Evolutionary conservation across 2,888 invertebrate species (phyloP), one percentile per base, ranked within the genome.

Genomic region (Drosophila paramelanica): DNA sequence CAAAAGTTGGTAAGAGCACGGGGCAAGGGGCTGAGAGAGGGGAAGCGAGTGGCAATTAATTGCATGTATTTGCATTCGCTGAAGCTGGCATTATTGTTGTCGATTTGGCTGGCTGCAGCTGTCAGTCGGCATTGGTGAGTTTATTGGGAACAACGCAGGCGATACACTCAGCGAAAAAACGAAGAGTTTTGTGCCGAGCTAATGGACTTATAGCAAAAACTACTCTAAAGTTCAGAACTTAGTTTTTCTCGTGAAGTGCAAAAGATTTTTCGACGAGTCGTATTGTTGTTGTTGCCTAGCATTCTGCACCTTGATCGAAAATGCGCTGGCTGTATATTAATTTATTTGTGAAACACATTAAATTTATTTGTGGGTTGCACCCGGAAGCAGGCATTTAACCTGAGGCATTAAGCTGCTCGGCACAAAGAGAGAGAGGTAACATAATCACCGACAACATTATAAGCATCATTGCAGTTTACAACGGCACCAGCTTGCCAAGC

Each of bases 401-500:
- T 43, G 56, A n/a, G 31, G 42, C 53, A 71, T 70, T 59, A 71
- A 47, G 38, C 41, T 5, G 23, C 46, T 45, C 45, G n/a, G 11
- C 55, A 39, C 25, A 25, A 27, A 27, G 27, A 36, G 45, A 33
- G 31, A 43, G 53, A 46, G 57, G 60, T 57, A 70, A 42, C 65
- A 55, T 65, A 64, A 65, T 76, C 67, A 41, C 39, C 79, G 42
- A 59, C 66, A 57, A 52, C 67, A 75, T 78, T 64, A 75, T 78
- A 67, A 73, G 57, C 64, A 72, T 65, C 52, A 68, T 25, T 38
- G 43, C 42, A 49, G 53, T 41, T 31, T 27, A 41, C 33, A 41
- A 36, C 55, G 51, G 25, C 58, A 58, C 41, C 58, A 58, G n/a
- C 20, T 31, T 25, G 42, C 14, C 50, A 43, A 7, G 27, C 14